Evolutionary conservation across 2,888 invertebrate species (phyloP).

Genomic region (Spilosoma lubricipeda): DNA sequence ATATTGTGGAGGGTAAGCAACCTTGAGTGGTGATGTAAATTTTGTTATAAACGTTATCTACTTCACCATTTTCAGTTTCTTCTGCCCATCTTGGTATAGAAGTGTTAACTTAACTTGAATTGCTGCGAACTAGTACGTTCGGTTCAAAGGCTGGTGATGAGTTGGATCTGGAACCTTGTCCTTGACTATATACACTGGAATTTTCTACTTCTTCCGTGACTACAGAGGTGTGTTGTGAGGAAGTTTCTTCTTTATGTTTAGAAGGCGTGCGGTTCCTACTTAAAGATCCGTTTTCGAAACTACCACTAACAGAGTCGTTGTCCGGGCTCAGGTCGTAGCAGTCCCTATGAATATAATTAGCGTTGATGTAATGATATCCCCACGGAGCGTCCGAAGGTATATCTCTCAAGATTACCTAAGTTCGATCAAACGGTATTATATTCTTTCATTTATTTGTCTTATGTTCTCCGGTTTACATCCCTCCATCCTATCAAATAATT

Average conservation of each 20-base stretch:
- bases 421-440: slow-evolving; percentile 99
- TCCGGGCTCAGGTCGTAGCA: slow-evolving; percentile 69
- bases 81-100: slow-evolving; percentile 75
- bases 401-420: slow-evolving; percentile 94
- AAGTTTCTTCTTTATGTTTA: slow-evolving; percentile 67
- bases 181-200: slow-evolving; percentile 56
- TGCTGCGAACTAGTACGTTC: slow-evolving; percentile 70
- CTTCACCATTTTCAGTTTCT: slow-evolving; percentile 75
- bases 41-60: slow-evolving; percentile 86
- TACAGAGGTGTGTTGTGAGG: slow-evolving; percentile 67
- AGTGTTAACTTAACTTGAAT: slow-evolving; percentile 85
- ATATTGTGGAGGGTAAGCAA: too few relatives aligned
- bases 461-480: slow-evolving; percentile 97
- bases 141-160: slow-evolving; percentile 68
- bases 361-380: slow-evolving; percentile 98
- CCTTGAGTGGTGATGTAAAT: slow-evolving; percentile 97
- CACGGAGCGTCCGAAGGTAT: slow-evolving; percentile 88
- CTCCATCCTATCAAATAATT: slow-evolving; percentile 97
- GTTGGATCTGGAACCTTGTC: slow-evolving; percentile 70
- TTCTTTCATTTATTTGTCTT: too few relatives aligned
- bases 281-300: slow-evolving; percentile 74
- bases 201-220: slow-evolving; percentile 72
- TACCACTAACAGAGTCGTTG: slow-evolving; percentile 62
- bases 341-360: slow-evolving; percentile 94
- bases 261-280: slow-evolving; percentile 63